Base-by-base conservation (phyloP, 2,113 vertebrate genomes). In the Propithecus coquereli region DNA sequence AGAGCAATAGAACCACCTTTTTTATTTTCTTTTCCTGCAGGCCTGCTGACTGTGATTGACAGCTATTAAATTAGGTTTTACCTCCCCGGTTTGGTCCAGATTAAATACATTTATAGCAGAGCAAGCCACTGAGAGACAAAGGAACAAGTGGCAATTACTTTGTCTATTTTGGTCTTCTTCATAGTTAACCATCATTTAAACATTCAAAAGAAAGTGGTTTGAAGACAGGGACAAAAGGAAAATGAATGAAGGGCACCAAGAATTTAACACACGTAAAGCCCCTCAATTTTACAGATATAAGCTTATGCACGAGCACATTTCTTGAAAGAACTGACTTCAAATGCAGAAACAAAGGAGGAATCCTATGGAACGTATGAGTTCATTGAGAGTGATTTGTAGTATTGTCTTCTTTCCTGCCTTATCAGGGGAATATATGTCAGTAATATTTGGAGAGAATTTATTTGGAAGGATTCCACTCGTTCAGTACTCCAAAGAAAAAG, bases 101-200 rank as follows among this genome's bases (percentile, higher is more conserved):
- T 98, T 98, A 98, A 98, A 98, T 96, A 97, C 86, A 97, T 98
- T 98, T 98, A 97, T 91, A 98, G 95, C 96, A 92, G 96, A 98
- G 97, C 86, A 96, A 77, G 97, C 86, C 81, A 89, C 85, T 73
- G 47, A 52, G 57, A 97, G 91, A 98, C 70, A 98, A 98, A 98
- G 59, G 80, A 96, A 95, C 27, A 96, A 97, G 85, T 85, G 65
- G 70, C 84, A 98, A 97, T 97, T 97, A 93, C 85, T 96, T 97
- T 92, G 27, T 92, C 96, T 98, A 89, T 74, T 98, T 98, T 97
- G 76, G 95, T 98, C 96, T 97, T 91, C 90, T 93, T 73, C 76
- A 40, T 80, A 85, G 86, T 95, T 98, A 98, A 94, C 68, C 59
- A 98, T 96, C 61, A 97, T 96, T 98, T 98, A 97, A 97, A 97